These are phyloP conservation scores for Ridgeia piscesae DNA, from an alignment of 1,140 invertebrate species.

Conservation along the genomic window DNA sequence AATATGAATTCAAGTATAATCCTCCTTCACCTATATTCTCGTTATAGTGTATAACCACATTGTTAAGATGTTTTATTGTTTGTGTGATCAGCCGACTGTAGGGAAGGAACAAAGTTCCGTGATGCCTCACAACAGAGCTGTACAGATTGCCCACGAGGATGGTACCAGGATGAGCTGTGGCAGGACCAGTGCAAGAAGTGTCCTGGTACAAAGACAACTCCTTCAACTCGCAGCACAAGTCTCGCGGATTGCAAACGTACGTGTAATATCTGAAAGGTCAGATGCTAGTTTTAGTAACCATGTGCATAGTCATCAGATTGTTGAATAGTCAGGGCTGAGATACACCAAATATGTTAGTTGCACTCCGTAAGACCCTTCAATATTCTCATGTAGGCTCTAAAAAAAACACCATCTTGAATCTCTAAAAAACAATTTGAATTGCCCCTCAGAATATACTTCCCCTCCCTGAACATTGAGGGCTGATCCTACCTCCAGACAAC, in stretches of 20 bases:
- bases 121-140: neutral
- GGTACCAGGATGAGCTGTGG: conserved; percentile 3
- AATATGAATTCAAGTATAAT: neutral
- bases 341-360: no score
- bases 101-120: neutral
- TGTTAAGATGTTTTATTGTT: neutral
- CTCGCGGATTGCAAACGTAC: neutral
- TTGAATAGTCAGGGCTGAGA: no score
- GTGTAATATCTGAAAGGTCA: no score
- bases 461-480: no score
- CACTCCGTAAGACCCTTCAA: no score
- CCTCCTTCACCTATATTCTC: neutral
- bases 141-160: neutral
- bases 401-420: no score
- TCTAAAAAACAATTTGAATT: no score
- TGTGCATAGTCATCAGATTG: no score
- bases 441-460: no score
- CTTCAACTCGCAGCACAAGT: neutral
- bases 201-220: neutral
- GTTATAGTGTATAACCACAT: neutral
- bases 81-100: neutral
- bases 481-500: no score
- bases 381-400: no score
- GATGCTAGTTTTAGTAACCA: no score
- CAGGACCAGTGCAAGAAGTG: neutral